Evolutionary conservation across 2,888 invertebrate genomes (phyloP).

Genomic region (Xanthia togata): DNA sequence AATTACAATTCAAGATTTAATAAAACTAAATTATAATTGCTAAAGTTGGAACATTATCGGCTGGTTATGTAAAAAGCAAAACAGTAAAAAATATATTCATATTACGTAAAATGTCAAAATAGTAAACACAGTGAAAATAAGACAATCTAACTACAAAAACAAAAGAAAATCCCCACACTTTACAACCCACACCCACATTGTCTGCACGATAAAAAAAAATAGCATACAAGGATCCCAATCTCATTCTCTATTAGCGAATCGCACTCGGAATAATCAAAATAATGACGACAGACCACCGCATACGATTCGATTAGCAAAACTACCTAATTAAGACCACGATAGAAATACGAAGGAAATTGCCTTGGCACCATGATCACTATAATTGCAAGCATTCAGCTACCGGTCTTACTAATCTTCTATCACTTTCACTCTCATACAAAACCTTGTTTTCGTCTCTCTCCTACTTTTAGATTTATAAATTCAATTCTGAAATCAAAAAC

Average conservation of each 20-base stretch:
- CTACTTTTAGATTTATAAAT: conserved; percentile 74
- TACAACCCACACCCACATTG: conserved; percentile 48
- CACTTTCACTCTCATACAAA: conserved; percentile 74
- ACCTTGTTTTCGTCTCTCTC: conserved; percentile 72
- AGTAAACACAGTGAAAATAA: conserved; percentile 1
- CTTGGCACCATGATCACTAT: conserved; percentile 81
- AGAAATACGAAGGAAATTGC: conserved; percentile 85
- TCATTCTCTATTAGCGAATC: conserved; percentile 79
- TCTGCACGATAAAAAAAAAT: conserved; percentile 60
- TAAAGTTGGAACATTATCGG: not conserved
- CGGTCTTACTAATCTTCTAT: conserved; percentile 83
- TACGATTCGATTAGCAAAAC: conserved; percentile 86
- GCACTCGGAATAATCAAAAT: conserved; percentile 83
- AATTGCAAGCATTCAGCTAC: conserved; percentile 85
- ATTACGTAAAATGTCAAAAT: not conserved
- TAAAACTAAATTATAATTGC: not conserved
- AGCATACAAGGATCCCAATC: conserved; percentile 59
- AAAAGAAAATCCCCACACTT: conserved; percentile 27
- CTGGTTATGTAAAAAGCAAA: not conserved
- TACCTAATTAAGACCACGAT: conserved; percentile 85
- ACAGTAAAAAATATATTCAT: too few species aligned
- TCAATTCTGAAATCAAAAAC: conserved; percentile 64
- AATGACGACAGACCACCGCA: conserved; percentile 84
- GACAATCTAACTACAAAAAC: conserved; percentile 2
- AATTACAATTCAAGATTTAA: not conserved